These are phyloP conservation scores for Hypercompe scribonia DNA, from an alignment of 2,888 invertebrate genomes.

Conservation along the genomic window DNA sequence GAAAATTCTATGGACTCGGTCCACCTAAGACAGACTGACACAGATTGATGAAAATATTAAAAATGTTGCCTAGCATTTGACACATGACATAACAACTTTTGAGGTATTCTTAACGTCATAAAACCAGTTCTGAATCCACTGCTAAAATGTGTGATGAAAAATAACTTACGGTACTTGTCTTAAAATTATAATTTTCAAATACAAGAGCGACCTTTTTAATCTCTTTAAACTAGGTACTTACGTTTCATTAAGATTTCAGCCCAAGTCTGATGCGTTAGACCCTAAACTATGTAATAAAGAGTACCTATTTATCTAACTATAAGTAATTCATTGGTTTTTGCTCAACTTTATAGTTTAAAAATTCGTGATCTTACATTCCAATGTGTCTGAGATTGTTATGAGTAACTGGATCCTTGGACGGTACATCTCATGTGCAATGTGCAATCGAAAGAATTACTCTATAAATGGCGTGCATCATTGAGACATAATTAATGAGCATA, in stretches of 20 bases:
- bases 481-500: neutral
- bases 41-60: too few species aligned
- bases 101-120: too few species aligned
- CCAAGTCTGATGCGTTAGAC: neutral
- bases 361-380: neutral
- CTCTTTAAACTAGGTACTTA: neutral
- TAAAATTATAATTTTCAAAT: neutral
- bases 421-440: neutral
- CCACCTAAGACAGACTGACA: too few species aligned
- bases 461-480: neutral
- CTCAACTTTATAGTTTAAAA: neutral
- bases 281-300: neutral
- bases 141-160: neutral
- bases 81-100: too few species aligned
- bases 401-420: conserved; percentile 2
- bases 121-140: neutral
- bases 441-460: neutral
- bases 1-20: neutral
- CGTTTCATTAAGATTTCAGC: too few species aligned
- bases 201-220: neutral
- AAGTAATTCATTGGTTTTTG: too few species aligned
- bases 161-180: neutral
- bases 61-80: too few species aligned
- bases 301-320: too few species aligned
- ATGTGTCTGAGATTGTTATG: neutral